Evolutionary conservation across 2,113 vertebrate species (phyloP), one percentile per base, ranked within the genome.

Genomic region (Neomonachus schauinslandi): DNA sequence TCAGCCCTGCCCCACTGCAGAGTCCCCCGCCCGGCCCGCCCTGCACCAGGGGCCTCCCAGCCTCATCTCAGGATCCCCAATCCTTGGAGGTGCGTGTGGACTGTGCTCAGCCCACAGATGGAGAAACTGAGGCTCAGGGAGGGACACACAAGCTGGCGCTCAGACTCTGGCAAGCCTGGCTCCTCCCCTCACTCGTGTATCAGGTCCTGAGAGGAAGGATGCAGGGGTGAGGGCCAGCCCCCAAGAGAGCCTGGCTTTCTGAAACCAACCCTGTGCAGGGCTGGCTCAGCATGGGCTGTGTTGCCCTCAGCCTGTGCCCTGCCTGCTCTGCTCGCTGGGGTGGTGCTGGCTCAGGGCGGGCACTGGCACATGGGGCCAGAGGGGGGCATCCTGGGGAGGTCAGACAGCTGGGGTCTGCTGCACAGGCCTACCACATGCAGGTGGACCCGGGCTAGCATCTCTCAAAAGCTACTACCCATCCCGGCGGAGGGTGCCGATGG

Each of bases 71-170:
- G 59, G 57, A 19, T 4, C 36, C 74, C 31, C 36, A 13, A 10
- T 67, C 65, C 80, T 36, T 26, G 0, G 14, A 53, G 42, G 28
- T 1, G 2, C 0, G 0, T 36, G 65, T 0, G 3, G 26, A 39
- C n/a, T 7, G 33, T 1, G 22, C n/a, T 24, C 59, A 24, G 72
- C 33, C 49, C 84, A 36, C 39, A 18, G 85, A 42, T 4, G 72
- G 83, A 53, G 57, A 33, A 61, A 84, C 93, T 28, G 80, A 81
- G 94, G 65, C 80, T 81, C 16, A 1, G 86, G 51, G 24, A 83
- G 77, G 22, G 9, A 14, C 24, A 16, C 7, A 2, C 14, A n/a
- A 7, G 53, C 79, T 42, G n/a, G 49, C n/a, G 15, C 55, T 72
- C 71, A 53, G 74, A 31, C 31, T 74, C 49, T 9, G 94, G 31